phyloP scores from a whole-genome alignment of 2,113 vertebrate genomes.

The Edolisoma coerulescens region DNA sequence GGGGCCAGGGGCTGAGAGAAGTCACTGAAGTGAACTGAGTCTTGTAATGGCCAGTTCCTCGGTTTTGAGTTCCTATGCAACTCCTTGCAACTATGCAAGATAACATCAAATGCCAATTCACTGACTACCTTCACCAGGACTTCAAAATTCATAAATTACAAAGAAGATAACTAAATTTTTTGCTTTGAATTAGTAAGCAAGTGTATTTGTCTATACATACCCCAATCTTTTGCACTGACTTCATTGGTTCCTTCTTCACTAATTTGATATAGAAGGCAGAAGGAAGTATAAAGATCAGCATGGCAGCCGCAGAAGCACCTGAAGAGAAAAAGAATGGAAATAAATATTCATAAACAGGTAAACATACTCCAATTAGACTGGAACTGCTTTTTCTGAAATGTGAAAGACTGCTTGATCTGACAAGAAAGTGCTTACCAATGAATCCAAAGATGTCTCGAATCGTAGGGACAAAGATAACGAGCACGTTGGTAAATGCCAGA shows the following conservation, averaged over 20 bases:
- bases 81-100: background rate
- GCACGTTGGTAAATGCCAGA: conserved; percentile 79
- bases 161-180: background rate
- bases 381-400: background rate
- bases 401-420: background rate
- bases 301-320: conserved; percentile 95
- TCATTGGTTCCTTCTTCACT: conserved; percentile 94
- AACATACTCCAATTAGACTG: background rate
- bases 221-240: conserved; percentile 93
- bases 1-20: background rate
- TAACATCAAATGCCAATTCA: background rate
- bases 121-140: background rate
- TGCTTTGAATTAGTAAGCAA: background rate
- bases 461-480: conserved; percentile 93
- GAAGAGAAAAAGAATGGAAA: background rate
- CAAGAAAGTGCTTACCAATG: conserved; percentile 79
- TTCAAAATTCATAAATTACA: background rate
- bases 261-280: conserved; percentile 97
- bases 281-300: conserved; percentile 97
- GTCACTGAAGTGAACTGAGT: background rate
- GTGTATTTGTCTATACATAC: conserved; percentile 68
- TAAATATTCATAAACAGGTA: background rate
- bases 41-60: background rate
- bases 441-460: conserved; percentile 96
- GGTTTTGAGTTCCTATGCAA: background rate